Base-by-base conservation (phyloP, 2,113 vertebrate genomes). In the Phylloscopus trochilus region DNA sequence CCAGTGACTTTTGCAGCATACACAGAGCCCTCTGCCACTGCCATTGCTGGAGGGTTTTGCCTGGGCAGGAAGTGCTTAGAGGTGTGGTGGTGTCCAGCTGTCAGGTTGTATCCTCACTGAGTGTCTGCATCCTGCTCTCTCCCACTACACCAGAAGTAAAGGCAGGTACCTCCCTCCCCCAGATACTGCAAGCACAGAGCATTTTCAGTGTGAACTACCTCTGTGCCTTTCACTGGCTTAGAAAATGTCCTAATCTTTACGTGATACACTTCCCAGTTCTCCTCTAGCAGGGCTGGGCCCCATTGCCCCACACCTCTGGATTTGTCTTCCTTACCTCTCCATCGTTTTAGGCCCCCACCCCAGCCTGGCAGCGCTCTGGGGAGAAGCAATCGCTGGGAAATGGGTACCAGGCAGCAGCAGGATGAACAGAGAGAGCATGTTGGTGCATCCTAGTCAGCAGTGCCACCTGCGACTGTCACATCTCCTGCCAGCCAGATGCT, bases 261-360 rank as follows among this genome's bases (percentile, higher is more conserved):
- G 41, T 90, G 64, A 72, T 81, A 21, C 1, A 3, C 41, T 60
- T 66, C 33, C 19, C 13, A 0, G 0, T 58, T 84, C 44, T 69
- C 5, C 11, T 68, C 31, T 46, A 28, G 49, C 13, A n/a, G 22
- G 11, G 26, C 14, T 51, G 37, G 33, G 19, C 44, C 27, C 24
- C 5, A 0, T 39, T 60, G 44, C 26, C 20, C 8, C 23, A 37
- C 20, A 43, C 9, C 37, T 86, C 16, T 0, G 1, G 24, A 9
- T 76, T 35, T 72, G 49, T n/a, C 20, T 89, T 55, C 46, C 18
- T 81, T 24, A 18, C 19, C 27, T 37, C 16, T 55, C n/a, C 11
- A n/a, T 69, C 31, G 6, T 41, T 41, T 55, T 27, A 35, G 26
- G 46, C 13, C 10, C 30, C 18, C 6, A 18, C 11, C 10, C 14